A percentile compares a stretch with the other conserved stretches of the same genome.
Evolutionary conservation across 2,113 vertebrate genomes (phyloP).

Genomic region (Gymnocephalus cernua): DNA sequence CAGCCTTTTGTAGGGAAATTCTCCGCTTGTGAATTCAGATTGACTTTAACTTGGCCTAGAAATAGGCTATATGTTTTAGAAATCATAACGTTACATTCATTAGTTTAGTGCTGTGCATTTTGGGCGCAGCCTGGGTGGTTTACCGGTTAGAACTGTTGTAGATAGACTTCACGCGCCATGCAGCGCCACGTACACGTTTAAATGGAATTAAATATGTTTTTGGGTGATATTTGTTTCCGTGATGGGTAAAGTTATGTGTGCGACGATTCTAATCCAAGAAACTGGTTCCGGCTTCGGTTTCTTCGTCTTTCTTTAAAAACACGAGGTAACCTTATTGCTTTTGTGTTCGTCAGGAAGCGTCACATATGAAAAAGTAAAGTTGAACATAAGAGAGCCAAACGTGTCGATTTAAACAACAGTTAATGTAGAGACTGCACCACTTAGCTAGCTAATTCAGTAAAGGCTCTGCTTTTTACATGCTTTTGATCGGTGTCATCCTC

Average conservation of each 20-base stretch:
- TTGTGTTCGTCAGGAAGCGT: background rate
- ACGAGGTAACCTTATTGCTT: background rate
- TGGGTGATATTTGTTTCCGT: background rate
- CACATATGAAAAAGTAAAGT: background rate
- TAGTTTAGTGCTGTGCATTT: no score
- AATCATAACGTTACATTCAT: background rate
- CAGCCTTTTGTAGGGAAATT: background rate
- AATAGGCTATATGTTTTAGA: background rate
- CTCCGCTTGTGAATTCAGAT: rapidly evolving
- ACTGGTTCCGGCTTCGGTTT: background rate
- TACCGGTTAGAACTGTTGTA: background rate
- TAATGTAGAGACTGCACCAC: no score
- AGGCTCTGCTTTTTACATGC: no score
- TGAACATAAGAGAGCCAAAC: background rate
- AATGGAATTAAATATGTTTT: background rate
- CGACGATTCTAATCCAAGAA: background rate
- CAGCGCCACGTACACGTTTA: background rate
- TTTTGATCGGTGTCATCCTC: background rate
- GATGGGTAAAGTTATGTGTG: background rate
- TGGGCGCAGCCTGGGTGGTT: background rate
- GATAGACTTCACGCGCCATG: constrained; percentile 1
- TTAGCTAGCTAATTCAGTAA: background rate
- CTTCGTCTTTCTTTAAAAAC: background rate
- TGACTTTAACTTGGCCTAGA: no score
- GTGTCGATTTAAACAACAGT: background rate